Evolutionary conservation across 1,140 invertebrate species (phyloP).

Genomic region (Drosophila sp.): DNA sequence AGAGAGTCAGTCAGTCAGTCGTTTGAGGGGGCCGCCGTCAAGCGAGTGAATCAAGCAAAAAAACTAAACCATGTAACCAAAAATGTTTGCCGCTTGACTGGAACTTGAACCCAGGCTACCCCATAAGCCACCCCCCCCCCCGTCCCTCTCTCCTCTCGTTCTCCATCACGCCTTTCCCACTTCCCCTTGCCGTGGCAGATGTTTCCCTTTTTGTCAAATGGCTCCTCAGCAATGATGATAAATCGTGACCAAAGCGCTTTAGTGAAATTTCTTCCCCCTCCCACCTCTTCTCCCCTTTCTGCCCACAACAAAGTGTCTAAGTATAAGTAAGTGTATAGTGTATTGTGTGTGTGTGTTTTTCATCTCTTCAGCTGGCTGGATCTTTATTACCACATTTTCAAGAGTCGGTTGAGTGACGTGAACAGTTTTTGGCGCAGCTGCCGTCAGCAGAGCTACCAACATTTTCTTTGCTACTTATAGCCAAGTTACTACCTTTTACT

Average conservation of each 20-base stretch:
- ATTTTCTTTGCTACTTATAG: constrained; percentile 39
- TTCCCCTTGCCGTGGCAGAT: constrained; percentile 25
- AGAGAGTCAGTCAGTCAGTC: constrained; percentile 20
- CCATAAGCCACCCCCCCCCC: constrained; percentile 9
- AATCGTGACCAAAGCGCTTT: constrained; percentile 72
- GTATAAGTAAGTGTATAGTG: constrained; percentile 1
- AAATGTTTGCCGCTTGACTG: constrained; percentile 57
- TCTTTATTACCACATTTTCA: constrained; percentile 55
- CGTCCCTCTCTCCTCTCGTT: too few species aligned
- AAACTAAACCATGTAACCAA: constrained; percentile 43
- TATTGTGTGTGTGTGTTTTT: constrained; percentile 1
- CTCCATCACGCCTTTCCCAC: too few species aligned
- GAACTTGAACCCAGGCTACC: constrained; percentile 29
- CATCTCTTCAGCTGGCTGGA: constrained; percentile 35
- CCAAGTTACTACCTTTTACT: constrained; percentile 53
- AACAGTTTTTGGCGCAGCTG: constrained; percentile 56
- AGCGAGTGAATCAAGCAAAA: constrained; percentile 18
- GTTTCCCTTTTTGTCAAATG: constrained; percentile 78
- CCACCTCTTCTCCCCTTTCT: too few species aligned
- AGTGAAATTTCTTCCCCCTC: constrained; percentile 63
- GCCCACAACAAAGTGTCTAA: constrained; percentile 32
- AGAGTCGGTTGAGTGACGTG: constrained; percentile 63
- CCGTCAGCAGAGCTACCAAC: constrained; percentile 26
- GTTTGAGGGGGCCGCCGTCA: constrained; percentile 54
- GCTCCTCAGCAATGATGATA: constrained; percentile 65